Evolutionary conservation across 2,797 vertebrate genomes (phyloP).

Genomic region (Decapterus maruadsi): DNA sequence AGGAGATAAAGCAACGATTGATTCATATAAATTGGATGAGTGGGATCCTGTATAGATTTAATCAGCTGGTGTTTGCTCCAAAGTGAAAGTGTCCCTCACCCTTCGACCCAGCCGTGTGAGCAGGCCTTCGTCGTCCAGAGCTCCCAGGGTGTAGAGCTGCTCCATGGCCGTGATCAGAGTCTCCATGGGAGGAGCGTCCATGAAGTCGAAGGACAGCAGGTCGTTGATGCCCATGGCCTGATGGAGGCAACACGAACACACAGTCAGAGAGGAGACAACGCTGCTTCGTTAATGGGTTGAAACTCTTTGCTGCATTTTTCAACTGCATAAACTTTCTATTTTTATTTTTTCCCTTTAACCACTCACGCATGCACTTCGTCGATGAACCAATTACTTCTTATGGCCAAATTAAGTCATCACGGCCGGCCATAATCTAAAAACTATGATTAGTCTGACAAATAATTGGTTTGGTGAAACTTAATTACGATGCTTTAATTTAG

Average conservation of each 20-base stretch:
- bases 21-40: no score
- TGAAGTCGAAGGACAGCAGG: conserved; percentile 98
- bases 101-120: conserved; percentile 95
- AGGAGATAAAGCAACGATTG: background rate
- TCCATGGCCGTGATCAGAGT: conserved; percentile 99
- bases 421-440: background rate
- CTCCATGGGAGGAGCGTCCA: conserved; percentile 99
- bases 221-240: conserved; percentile 99
- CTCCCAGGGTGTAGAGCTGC: conserved; percentile 96
- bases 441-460: no score
- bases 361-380: no score
- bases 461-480: no score
- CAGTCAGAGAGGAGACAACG: background rate
- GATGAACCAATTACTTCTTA: background rate
- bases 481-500: no score
- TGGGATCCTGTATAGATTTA: background rate
- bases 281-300: background rate
- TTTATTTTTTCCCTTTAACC: no score
- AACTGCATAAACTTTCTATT: background rate
- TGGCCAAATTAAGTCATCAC: background rate
- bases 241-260: background rate
- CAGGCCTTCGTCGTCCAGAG: conserved; percentile 96
- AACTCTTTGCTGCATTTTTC: background rate
- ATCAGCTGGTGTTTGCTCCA: background rate
- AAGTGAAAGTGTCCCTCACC: conserved; percentile 79